Percentiles rank a stretch among this genome's conserved stretches.
Conservation (phyloP, 37 sponge, comb jelly and placozoan species). For the Diacarnus erythraeanus region DNA sequence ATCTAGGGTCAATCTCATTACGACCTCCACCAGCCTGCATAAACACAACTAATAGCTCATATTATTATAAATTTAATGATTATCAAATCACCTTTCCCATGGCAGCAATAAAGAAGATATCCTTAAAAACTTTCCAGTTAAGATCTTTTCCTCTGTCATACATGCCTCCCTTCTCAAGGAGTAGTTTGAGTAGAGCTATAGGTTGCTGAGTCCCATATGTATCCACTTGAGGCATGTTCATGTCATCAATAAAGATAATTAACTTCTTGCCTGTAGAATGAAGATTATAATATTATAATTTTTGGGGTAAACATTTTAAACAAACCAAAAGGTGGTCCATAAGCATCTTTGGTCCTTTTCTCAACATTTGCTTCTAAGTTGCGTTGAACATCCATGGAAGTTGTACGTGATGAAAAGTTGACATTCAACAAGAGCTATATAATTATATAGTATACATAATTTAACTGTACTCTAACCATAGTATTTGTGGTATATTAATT, state of each 20-base stretch:
- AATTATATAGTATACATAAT: slow-evolving; percentile 1
- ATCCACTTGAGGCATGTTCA: slow-evolving; percentile 99
- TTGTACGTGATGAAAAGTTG: slow-evolving; percentile 97
- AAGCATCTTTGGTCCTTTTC: slow-evolving; percentile 97
- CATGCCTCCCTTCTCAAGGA: slow-evolving; percentile 97
- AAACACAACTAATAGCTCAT: not conserved
- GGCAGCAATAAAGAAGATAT: slow-evolving; percentile 91
- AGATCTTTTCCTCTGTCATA: slow-evolving; percentile 98
- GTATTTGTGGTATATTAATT: no score
- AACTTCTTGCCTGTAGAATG: slow-evolving; percentile 80
- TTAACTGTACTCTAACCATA: no score
- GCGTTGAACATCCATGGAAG: slow-evolving; percentile 98
- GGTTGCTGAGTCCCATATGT: slow-evolving; percentile 99
- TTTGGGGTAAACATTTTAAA: not conserved
- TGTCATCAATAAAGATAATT: slow-evolving; percentile 95
- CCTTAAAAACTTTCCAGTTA: slow-evolving; percentile 94
- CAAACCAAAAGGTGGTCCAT: slow-evolving; percentile 91
- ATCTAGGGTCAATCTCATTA: slow-evolving; percentile 94
- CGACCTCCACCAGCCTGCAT: slow-evolving; percentile 96
- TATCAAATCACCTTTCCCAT: slow-evolving; percentile 92
- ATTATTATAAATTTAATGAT: no score
- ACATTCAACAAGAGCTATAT: slow-evolving; percentile 89
- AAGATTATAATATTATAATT: not conserved
- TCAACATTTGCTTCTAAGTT: slow-evolving; percentile 97
- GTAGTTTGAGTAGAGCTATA: slow-evolving; percentile 93